Conservation (phyloP, 2,888 invertebrate species). For the Camptogramma bilineatum region DNA sequence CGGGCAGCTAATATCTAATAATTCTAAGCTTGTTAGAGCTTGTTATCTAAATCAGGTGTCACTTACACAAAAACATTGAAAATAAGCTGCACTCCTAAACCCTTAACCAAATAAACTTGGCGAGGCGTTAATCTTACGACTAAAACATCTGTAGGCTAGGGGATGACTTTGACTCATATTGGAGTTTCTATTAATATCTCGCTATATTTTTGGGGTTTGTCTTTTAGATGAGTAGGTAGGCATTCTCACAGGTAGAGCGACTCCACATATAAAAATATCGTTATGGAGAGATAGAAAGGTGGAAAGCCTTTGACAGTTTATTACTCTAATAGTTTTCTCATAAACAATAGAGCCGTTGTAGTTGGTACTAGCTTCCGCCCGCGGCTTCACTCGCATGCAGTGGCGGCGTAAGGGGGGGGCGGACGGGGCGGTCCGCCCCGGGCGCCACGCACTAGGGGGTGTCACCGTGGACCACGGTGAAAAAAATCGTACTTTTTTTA, state of each 20-base stretch:
- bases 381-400: too few species aligned
- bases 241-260: not conserved
- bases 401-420: too few species aligned
- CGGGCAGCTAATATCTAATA: conserved; percentile 18
- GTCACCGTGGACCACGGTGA: too few species aligned
- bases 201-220: conserved; percentile 3
- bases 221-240: not conserved
- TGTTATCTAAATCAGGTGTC: conserved; percentile 78
- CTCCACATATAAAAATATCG: not conserved
- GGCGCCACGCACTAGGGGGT: too few species aligned
- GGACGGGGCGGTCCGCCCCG: too few species aligned
- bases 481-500: too few species aligned
- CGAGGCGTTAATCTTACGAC: conserved; percentile 69
- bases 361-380: too few species aligned
- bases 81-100: conserved; percentile 78
- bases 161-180: conserved; percentile 55
- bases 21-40: conserved; percentile 37
- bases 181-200: conserved; percentile 17
- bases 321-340: too few species aligned
- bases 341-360: too few species aligned
- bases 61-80: conserved; percentile 67
- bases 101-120: conserved; percentile 80
- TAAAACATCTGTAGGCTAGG: conserved; percentile 73
- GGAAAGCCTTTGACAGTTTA: too few species aligned
- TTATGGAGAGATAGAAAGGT: not conserved